phyloP scores from a whole-genome alignment of 2,888 invertebrate genomes.

The Agrochola circellaris region DNA sequence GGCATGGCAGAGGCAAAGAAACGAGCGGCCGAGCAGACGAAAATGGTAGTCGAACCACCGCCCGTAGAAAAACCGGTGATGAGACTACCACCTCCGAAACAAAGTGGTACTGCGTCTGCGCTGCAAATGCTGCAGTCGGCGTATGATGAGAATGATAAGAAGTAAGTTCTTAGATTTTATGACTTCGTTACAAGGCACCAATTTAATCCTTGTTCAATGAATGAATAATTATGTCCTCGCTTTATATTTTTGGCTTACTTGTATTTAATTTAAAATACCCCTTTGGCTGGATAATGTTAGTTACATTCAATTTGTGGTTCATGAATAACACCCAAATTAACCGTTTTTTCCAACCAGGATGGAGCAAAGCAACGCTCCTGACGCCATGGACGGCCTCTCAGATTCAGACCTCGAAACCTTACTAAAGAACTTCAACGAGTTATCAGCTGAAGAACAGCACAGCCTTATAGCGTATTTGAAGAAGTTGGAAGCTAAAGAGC shows the following conservation, averaged over 20 bases:
- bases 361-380: conserved; percentile 78
- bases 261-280: no score
- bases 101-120: conserved; percentile 78
- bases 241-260: neutral
- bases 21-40: conserved; percentile 76
- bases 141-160: conserved; percentile 85
- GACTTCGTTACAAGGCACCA: neutral
- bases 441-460: conserved; percentile 95
- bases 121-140: conserved; percentile 87
- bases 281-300: neutral
- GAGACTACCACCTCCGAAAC: neutral
- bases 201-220: neutral
- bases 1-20: conserved; percentile 88
- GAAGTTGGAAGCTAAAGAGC: conserved; percentile 94
- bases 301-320: neutral
- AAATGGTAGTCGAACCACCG: conserved; percentile 54
- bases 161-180: conserved; percentile 65
- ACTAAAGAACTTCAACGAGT: conserved; percentile 94
- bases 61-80: conserved; percentile 5
- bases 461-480: conserved; percentile 95
- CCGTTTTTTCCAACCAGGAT: conserved; percentile 62
- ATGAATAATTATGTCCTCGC: neutral
- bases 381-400: conserved; percentile 93
- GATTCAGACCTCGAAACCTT: conserved; percentile 95
- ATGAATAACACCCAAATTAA: neutral